Evolutionary conservation across 2,113 vertebrate species (phyloP).

Genomic region (Apodemus sylvaticus): DNA sequence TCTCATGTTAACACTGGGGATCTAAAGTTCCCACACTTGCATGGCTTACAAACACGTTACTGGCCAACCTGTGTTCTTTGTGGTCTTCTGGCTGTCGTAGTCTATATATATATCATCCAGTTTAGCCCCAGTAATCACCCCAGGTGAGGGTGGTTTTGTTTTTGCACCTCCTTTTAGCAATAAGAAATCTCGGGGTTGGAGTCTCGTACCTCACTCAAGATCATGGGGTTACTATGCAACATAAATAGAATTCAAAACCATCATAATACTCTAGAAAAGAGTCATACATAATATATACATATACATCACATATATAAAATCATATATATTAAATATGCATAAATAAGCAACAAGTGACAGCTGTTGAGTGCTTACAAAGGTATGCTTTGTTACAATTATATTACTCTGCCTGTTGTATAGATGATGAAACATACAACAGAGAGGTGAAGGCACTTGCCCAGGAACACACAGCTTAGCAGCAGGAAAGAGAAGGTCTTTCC

Average conservation of each 20-base stretch:
- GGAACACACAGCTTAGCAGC: neutral
- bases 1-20: neutral
- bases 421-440: conserved; percentile 3
- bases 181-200: neutral
- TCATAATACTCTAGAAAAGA: neutral
- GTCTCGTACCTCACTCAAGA: neutral
- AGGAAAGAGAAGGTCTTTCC: neutral
- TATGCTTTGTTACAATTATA: neutral
- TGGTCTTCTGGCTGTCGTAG: neutral
- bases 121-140: neutral
- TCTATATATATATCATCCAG: neutral
- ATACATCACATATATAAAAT: neutral
- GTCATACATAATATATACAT: neutral
- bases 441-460: neutral
- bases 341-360: neutral
- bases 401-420: neutral
- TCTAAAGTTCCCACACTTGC: neutral
- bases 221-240: neutral
- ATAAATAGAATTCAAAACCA: neutral
- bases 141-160: no score
- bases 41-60: neutral
- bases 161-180: conserved; percentile 10
- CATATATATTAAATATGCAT: neutral
- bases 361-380: neutral
- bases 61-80: neutral